Conservation (phyloP, 1,140 invertebrate species). For the Muscidifurax raptorellus region DNA sequence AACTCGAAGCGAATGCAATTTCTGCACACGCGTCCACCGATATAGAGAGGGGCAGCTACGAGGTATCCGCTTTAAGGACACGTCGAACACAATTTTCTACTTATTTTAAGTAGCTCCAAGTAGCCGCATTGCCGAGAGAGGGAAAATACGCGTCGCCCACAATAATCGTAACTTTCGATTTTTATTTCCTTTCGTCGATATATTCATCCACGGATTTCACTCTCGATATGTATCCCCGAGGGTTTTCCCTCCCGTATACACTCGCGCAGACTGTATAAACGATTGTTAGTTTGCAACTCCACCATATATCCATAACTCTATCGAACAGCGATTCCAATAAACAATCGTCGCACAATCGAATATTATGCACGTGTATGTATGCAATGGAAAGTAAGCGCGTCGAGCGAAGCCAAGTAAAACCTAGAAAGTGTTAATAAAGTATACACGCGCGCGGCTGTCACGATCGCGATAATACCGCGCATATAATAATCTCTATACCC, state of each 20-base stretch:
- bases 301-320: too few relatives aligned
- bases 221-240: too few relatives aligned
- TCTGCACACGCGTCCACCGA: too few relatives aligned
- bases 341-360: too few relatives aligned
- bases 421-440: slow-evolving; percentile 42
- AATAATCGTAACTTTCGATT: slow-evolving; percentile 20
- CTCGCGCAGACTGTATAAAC: too few relatives aligned
- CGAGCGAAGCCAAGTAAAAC: background rate
- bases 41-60: background rate
- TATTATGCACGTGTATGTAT: background rate
- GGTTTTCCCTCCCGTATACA: too few relatives aligned
- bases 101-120: slow-evolving; percentile 26
- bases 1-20: too few relatives aligned
- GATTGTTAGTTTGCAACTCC: too few relatives aligned
- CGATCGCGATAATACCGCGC: background rate
- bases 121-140: background rate
- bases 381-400: background rate
- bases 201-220: too few relatives aligned
- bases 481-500: background rate
- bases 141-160: background rate
- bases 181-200: background rate
- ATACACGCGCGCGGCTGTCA: background rate
- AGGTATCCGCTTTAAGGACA: background rate
- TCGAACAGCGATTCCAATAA: too few relatives aligned
- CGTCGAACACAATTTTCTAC: slow-evolving; percentile 39